Conservation (phyloP, 2,113 vertebrate genomes). For the Calypte anna region DNA sequence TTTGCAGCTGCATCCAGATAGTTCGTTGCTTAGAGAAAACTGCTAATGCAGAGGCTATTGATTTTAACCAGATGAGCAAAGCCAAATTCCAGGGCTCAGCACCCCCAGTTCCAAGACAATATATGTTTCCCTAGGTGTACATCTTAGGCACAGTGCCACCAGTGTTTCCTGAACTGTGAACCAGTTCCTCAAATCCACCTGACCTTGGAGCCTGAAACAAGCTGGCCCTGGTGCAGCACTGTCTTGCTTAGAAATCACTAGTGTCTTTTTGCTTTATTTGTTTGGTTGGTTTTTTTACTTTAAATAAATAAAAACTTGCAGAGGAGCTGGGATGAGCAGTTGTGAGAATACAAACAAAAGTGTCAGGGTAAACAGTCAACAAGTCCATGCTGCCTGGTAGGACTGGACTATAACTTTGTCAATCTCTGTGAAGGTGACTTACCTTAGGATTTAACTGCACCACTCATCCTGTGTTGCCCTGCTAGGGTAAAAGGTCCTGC, state of each 20-base stretch:
- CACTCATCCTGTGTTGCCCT: not conserved
- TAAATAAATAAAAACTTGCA: not conserved
- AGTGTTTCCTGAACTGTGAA: not conserved
- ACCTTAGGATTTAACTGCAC: not conserved
- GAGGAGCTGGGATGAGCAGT: not conserved
- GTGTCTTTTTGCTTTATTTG: not conserved
- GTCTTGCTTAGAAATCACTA: not conserved
- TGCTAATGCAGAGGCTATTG: not conserved
- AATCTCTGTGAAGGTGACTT: not conserved
- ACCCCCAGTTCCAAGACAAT: not conserved
- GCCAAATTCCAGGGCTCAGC: rapidly evolving
- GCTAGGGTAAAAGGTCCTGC: not conserved
- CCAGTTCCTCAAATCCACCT: not conserved
- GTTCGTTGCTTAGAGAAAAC: not conserved
- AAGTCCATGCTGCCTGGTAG: not conserved
- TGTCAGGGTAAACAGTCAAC: not conserved
- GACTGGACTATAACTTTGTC: too few species aligned
- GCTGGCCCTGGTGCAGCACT: not conserved
- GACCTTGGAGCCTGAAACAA: not conserved
- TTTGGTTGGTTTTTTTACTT: too few species aligned
- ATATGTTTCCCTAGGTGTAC: not conserved
- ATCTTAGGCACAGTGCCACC: not conserved
- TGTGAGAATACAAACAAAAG: not conserved
- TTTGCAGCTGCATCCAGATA: not conserved
- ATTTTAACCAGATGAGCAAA: not conserved